Conservation (phyloP, 92 coral and sea anemone species). For the Umimayanthus chanpuru region DNA sequence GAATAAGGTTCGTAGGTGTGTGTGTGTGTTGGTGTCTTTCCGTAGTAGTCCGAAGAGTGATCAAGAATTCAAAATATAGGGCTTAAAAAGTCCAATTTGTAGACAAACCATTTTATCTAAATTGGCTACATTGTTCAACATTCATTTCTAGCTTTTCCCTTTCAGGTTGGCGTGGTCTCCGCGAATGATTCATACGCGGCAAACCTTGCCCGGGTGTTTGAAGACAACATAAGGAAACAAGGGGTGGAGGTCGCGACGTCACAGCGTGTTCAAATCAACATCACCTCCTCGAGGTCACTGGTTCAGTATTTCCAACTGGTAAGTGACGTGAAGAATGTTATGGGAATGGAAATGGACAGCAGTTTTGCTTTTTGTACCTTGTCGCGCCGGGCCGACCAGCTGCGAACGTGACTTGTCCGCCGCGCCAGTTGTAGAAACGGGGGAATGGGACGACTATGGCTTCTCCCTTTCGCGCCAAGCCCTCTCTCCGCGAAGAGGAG, state of each 20-base stretch:
- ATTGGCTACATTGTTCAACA: neutral
- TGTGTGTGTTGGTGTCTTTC: neutral
- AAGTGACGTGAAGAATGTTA: neutral
- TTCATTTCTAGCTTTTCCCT: neutral
- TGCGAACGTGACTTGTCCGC: no score
- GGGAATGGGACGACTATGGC: no score
- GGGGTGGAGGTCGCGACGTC: constrained; percentile 20
- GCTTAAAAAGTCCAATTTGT: no score
- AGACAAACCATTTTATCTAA: neutral
- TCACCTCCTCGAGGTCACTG: constrained; percentile 30
- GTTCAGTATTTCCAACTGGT: constrained; percentile 35
- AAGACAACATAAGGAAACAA: constrained; percentile 7
- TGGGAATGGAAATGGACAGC: no score
- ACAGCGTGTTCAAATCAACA: constrained; percentile 39
- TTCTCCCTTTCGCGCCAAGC: no score
- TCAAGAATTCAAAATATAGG: no score
- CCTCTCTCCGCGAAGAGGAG: no score
- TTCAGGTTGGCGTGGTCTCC: constrained; percentile 34
- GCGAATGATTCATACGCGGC: constrained; percentile 40
- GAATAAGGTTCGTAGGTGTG: constrained; percentile 31
- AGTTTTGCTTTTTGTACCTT: no score
- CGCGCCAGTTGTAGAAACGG: no score
- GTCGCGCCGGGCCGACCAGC: no score
- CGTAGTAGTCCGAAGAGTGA: no score
- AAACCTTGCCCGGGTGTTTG: constrained; percentile 41